A percentile compares a stretch with the other conserved stretches of the same genome.
Conservation (phyloP, 1,140 invertebrate species). For the Nasonia vitripennis region DNA sequence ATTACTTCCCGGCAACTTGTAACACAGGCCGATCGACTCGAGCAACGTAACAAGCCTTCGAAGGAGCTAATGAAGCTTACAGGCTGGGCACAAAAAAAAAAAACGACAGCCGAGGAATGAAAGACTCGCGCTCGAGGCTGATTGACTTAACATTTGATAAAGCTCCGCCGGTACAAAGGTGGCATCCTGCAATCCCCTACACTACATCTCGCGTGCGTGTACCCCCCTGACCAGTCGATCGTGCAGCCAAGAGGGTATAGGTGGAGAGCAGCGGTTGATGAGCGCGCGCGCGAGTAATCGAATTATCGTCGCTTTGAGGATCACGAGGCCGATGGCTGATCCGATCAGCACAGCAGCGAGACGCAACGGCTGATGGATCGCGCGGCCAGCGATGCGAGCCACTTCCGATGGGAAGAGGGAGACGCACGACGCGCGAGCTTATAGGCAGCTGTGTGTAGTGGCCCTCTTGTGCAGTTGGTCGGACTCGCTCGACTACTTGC, state of each 20-base stretch:
- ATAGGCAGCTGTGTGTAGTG: neutral
- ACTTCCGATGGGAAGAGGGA: slow-evolving; percentile 61
- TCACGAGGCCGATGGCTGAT: slow-evolving; percentile 73
- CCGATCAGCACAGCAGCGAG: slow-evolving; percentile 70
- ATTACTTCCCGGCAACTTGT: too few relatives aligned
- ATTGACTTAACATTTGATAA: slow-evolving; percentile 48
- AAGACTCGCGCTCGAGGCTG: slow-evolving; percentile 12
- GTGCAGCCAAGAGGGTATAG: neutral
- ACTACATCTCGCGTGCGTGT: neutral
- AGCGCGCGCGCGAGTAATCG: slow-evolving; percentile 71
- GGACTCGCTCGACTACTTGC: neutral
- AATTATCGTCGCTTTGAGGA: slow-evolving; percentile 76
- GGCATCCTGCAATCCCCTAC: neutral
- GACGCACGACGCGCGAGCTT: neutral
- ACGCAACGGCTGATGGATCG: slow-evolving; percentile 63
- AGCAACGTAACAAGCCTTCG: neutral
- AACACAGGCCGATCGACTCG: too few relatives aligned
- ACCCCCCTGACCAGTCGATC: neutral
- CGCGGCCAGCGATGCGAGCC: slow-evolving; percentile 68
- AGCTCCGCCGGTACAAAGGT: slow-evolving; percentile 1
- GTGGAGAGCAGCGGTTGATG: slow-evolving; percentile 69
- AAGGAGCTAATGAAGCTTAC: neutral
- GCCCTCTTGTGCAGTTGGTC: slow-evolving; percentile 59
- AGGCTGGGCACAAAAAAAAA: neutral
- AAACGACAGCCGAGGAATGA: too few relatives aligned